Conservation (phyloP, 2,888 invertebrate species). For the Epinotia brunnichana region DNA sequence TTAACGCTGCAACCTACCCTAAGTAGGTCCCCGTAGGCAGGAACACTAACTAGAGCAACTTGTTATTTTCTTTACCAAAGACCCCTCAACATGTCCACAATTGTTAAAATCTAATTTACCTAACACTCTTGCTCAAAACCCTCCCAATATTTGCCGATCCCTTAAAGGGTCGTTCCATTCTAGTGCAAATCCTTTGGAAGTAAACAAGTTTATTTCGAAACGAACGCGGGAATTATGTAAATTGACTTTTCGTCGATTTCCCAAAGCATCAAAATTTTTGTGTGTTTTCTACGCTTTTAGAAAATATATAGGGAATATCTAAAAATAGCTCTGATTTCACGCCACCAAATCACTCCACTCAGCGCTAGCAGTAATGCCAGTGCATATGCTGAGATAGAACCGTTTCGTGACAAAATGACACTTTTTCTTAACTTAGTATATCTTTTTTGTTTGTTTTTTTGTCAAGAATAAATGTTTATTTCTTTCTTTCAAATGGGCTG, state of each 20-base stretch:
- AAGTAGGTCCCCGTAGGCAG: too few species aligned
- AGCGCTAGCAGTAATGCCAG: too few species aligned
- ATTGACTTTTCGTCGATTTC: slow-evolving; percentile 19
- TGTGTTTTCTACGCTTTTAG: neutral
- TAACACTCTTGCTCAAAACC: slow-evolving; percentile 27
- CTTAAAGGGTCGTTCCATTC: slow-evolving; percentile 33
- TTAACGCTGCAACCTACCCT: too few species aligned
- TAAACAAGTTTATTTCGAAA: slow-evolving; percentile 26
- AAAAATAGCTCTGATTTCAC: neutral
- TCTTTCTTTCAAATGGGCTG: too few species aligned
- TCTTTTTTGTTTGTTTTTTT: too few species aligned
- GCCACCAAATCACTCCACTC: too few species aligned
- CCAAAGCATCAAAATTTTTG: slow-evolving; percentile 19
- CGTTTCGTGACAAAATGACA: too few species aligned
- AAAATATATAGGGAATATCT: neutral
- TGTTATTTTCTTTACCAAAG: neutral
- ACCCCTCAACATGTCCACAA: neutral
- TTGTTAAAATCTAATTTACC: slow-evolving; percentile 33
- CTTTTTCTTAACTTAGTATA: too few species aligned
- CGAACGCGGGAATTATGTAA: slow-evolving; percentile 17
- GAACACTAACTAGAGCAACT: neutral
- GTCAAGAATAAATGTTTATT: too few species aligned
- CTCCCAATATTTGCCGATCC: slow-evolving; percentile 36
- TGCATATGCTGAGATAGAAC: too few species aligned
- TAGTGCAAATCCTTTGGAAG: slow-evolving; percentile 22